Percentiles rank a stretch among this genome's conserved stretches.
These are phyloP conservation scores for Standfussiana lucernea DNA, from an alignment of 2,888 invertebrate species.

Conservation along the genomic window DNA sequence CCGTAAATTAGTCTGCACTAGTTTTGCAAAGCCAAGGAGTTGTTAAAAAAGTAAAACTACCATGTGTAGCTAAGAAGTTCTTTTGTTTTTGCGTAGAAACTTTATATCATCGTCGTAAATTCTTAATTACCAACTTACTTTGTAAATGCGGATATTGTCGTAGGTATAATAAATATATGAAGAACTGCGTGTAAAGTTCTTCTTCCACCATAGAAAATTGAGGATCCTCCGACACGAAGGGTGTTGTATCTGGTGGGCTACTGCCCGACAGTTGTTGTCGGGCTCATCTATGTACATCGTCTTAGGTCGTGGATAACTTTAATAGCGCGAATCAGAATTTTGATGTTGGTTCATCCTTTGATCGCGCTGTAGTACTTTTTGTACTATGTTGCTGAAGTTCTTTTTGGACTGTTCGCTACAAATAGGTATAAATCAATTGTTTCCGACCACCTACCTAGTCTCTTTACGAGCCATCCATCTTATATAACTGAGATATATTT, in stretches of 20 bases:
- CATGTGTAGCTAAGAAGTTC: not conserved
- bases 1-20: not conserved
- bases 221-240: not conserved
- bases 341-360: not conserved
- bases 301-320: not conserved
- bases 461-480: slow-evolving; percentile 15
- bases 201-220: not conserved
- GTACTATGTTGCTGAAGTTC: not conserved
- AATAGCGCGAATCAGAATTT: not conserved
- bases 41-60: too few species aligned
- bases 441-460: slow-evolving; percentile 30
- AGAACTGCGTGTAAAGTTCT: not conserved
- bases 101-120: not conserved
- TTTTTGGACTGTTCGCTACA: not conserved
- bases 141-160: slow-evolving; percentile 18
- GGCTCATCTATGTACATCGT: not conserved
- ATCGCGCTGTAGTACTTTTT: not conserved
- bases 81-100: not conserved
- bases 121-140: not conserved
- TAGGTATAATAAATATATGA: not conserved
- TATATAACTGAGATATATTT: slow-evolving; percentile 40
- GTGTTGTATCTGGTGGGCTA: not conserved
- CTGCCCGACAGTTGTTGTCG: not conserved
- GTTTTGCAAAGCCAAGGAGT: not conserved
- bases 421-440: slow-evolving; percentile 24